Percentiles rank a stretch among this genome's conserved stretches.
Evolutionary conservation across 2,888 invertebrate species (phyloP).

Genomic region (Psylliodes chrysocephalus): DNA sequence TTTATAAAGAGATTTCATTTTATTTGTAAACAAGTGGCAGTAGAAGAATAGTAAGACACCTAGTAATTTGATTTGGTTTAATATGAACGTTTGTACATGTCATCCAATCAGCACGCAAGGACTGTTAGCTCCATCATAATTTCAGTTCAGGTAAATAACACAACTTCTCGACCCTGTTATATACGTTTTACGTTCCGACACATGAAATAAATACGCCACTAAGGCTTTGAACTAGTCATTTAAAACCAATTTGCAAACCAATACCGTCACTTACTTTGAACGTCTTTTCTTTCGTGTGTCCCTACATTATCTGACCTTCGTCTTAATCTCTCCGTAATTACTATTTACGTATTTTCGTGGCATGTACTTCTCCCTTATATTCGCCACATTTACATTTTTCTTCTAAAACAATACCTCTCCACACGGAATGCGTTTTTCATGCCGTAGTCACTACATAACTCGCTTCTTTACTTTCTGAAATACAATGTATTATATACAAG

Average conservation of each 20-base stretch:
- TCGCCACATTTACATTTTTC: background rate
- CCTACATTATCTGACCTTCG: conserved; percentile 17
- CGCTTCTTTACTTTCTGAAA: no score
- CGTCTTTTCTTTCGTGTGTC: conserved; percentile 24
- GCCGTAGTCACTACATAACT: background rate
- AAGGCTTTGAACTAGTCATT: conserved; percentile 32
- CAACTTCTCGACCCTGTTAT: conserved; percentile 24
- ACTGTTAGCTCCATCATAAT: conserved; percentile 34
- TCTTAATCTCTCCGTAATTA: conserved; percentile 12
- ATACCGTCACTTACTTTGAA: conserved; percentile 20
- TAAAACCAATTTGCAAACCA: conserved; percentile 27
- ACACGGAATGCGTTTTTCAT: background rate
- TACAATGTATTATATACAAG: no score
- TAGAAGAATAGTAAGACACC: conserved; percentile 50
- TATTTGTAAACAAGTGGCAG: background rate
- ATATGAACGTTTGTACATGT: conserved; percentile 59
- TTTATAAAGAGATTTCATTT: conserved; percentile 1
- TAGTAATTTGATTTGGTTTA: conserved; percentile 60
- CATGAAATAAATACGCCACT: conserved; percentile 29
- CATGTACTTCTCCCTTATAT: conserved; percentile 9
- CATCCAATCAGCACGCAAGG: conserved; percentile 57
- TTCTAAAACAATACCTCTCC: background rate
- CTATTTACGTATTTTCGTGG: conserved; percentile 5
- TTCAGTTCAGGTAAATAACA: conserved; percentile 31
- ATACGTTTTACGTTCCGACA: conserved; percentile 24